Base-by-base conservation (phyloP, 2,797 vertebrate genomes). In the Syngnathus acus region DNA sequence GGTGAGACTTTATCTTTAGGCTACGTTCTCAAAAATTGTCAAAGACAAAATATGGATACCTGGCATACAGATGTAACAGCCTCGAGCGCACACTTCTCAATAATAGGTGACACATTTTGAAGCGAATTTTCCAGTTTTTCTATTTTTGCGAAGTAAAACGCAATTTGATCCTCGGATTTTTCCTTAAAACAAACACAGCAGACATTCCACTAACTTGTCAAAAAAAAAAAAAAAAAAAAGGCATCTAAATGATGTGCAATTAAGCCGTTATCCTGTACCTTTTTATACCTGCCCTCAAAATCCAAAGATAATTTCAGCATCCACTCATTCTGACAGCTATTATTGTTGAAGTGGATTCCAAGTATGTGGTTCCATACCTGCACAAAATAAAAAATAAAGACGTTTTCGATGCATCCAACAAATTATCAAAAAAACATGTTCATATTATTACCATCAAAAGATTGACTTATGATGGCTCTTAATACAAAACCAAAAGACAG, bases 361-460 rank as follows among this genome's bases (percentile, higher is more conserved):
- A 96, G 78, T 38, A 96, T 77, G 2, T 70, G 87, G 68, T 90
- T 81, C 95, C 95, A 98, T 0, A 87, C 77, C 95, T 98, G 79
- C 26, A 32, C 3, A 32, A 32, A 32, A 32, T 32, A 32, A 32
- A 32, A 23, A 23, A 23, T 23, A 23, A 1, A 23, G 1, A n/a
- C 1, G 1, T 23, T 23, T 23, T 23, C 23, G 1, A 23, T 23
- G 23, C 23, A 23, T 23, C 23, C 23, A 23, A 32, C 26, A 32
- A 2, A 32, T 32, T 3, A 32, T 32, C 26, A 32, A 32, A 32
- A 32, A 32, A 32, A 32, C 26, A 32, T 32, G 26, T 32, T 32
- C 26, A 32, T 3, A 32, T 32, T 32, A 32, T 32, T 32, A 32
- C 26, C 26, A 32, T 32, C 26, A 32, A 32, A 32, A 32, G 26